Evolutionary conservation across 2,113 vertebrate species (phyloP), one percentile per base, ranked within the genome.

Genomic region (Pristiophorus japonicus): DNA sequence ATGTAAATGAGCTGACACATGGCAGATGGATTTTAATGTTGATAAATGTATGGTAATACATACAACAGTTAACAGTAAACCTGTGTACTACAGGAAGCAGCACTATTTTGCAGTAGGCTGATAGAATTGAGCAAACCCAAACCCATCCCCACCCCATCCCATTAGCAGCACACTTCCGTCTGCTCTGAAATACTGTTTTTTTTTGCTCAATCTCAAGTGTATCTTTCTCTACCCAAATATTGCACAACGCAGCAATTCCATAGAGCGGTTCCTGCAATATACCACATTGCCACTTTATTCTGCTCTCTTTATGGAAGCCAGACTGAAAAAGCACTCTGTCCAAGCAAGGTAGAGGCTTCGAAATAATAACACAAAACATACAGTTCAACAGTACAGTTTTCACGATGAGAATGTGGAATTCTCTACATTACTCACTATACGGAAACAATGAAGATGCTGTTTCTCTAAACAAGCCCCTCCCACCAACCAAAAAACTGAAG

Each of bases 1-100:
- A 59, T 90, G 87, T 62, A 90, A 90, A 59, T 90, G 12, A 90
- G 51, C 85, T 88, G 85, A 59, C 85, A 88, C 27, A 55, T 34
- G 2, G 47, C 87, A 59, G 55, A 90, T 90, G 51, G 30, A 90
- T 59, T n/a, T 90, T 90, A n/a, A 18, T 90, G 51, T 7, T 90
- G 87, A 90, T 90, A 62, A 90, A 62, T 90, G 51, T 16, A n/a
- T n/a, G 16, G 27, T 0, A 16, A 90, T 62, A 30, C 11, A 30
- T 38, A 62, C 8, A 16, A 18, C n/a, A 42, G 30, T 62, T 34
- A n/a, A 30, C 14, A 62, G 30, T 12, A 90, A 59, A 90, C 12
- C 51, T 62, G 87, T 55, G 27, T 12, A 34, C 51, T n/a, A 38
- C 87, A 90, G 12, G 14, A 34, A 59, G 5, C 24, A 27, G 27